Conservation (phyloP, 2,888 invertebrate genomes). For the Zaprionus lineosus region DNA sequence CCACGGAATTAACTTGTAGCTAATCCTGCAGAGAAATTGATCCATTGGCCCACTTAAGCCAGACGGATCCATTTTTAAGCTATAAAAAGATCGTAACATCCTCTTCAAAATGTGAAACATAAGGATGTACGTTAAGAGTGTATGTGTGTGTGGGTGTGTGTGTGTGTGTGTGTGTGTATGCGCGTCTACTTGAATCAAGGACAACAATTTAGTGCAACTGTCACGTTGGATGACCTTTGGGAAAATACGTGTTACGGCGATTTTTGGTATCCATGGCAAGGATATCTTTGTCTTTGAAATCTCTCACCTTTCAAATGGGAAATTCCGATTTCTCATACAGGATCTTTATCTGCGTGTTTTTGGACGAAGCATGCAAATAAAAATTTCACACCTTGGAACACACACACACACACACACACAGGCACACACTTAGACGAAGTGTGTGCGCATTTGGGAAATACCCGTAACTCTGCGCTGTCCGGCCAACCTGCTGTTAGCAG, state of each 20-base stretch:
- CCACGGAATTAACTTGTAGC: slow-evolving; percentile 41
- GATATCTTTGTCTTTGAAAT: slow-evolving; percentile 36
- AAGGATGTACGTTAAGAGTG: not conserved
- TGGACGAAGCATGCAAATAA: slow-evolving; percentile 70
- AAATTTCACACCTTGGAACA: slow-evolving; percentile 70
- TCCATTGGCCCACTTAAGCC: slow-evolving; percentile 55
- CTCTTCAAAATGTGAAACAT: not conserved
- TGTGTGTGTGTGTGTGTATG: not conserved
- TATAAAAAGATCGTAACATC: not conserved
- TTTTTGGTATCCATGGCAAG: slow-evolving; percentile 38
- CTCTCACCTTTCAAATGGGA: slow-evolving; percentile 75
- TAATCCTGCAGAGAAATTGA: slow-evolving; percentile 11
- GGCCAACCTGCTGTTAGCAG: slow-evolving; percentile 32
- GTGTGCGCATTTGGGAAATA: slow-evolving; percentile 60
- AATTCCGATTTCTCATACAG: slow-evolving; percentile 53
- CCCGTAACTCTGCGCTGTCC: slow-evolving; percentile 22
- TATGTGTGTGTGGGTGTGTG: not conserved
- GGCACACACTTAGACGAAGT: not conserved
- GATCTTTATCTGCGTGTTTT: not conserved
- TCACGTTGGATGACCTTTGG: slow-evolving; percentile 68
- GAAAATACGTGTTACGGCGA: slow-evolving; percentile 64
- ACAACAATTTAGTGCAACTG: slow-evolving; percentile 47
- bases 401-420: not conserved
- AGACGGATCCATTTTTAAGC: slow-evolving; percentile 21
- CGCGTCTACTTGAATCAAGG: slow-evolving; percentile 37